Conservation (phyloP, 1,140 invertebrate species). For the Drosophila equinoxialis region DNA sequence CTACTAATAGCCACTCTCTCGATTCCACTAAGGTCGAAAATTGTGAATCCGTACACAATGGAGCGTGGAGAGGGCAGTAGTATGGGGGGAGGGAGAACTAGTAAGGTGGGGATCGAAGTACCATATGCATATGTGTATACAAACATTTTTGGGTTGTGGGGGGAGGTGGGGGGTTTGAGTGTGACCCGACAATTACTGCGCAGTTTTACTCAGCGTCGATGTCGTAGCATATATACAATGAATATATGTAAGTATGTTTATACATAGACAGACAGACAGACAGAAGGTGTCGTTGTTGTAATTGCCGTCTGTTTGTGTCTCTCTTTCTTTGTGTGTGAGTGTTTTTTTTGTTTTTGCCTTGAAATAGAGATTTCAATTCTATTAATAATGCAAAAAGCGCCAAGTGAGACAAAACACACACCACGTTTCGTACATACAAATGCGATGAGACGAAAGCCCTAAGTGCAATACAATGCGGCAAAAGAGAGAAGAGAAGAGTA, state of each 20-base stretch:
- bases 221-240: slow-evolving; percentile 39
- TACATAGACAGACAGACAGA: slow-evolving; percentile 16
- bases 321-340: slow-evolving; percentile 19
- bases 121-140: slow-evolving; percentile 6
- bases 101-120: background rate
- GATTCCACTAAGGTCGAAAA: background rate
- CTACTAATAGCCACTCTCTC: background rate
- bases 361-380: slow-evolving; percentile 74
- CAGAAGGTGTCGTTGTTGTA: slow-evolving; percentile 70
- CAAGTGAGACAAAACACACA: slow-evolving; percentile 34
- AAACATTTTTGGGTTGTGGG: background rate
- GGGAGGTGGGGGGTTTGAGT: slow-evolving; percentile 20
- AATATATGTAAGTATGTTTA: background rate
- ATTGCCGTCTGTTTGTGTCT: slow-evolving; percentile 63
- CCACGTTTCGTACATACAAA: slow-evolving; percentile 12
- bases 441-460: slow-evolving; percentile 32
- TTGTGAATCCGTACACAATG: background rate
- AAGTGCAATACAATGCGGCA: slow-evolving; percentile 58
- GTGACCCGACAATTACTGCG: slow-evolving; percentile 64
- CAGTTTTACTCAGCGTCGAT: slow-evolving; percentile 44
- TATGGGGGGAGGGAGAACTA: background rate
- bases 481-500: slow-evolving; percentile 24
- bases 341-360: slow-evolving; percentile 45
- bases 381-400: slow-evolving; percentile 71
- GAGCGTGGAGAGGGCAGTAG: too few species aligned